A percentile compares a stretch with the other conserved stretches of the same genome.
Evolutionary conservation across 2,113 vertebrate species (phyloP).

Genomic region (Felis chaus): DNA sequence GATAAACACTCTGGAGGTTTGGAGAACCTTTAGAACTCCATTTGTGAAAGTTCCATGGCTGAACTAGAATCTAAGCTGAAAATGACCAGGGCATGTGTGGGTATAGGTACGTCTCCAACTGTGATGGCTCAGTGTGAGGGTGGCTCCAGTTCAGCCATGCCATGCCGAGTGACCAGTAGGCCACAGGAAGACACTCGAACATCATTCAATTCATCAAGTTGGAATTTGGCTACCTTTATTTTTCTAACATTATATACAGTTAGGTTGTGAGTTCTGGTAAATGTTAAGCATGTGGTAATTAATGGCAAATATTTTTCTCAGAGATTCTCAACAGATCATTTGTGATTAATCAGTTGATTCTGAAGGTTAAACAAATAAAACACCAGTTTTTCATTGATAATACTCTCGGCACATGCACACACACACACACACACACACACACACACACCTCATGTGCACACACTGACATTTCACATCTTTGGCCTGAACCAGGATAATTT

Average conservation of each 20-base stretch:
- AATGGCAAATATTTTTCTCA: slow-evolving; percentile 64
- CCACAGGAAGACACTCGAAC: neutral
- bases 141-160: no score
- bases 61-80: neutral
- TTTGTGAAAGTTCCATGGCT: neutral
- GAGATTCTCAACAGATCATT: slow-evolving; percentile 68
- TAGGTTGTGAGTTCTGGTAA: slow-evolving; percentile 5
- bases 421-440: neutral
- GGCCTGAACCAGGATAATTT: neutral
- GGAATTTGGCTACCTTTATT: neutral
- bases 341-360: slow-evolving; percentile 64
- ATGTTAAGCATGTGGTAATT: slow-evolving; percentile 59
- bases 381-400: neutral
- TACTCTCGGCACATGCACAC: neutral
- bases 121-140: rapidly evolving
- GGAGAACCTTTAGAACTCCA: neutral
- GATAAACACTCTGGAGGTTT: neutral
- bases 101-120: no score
- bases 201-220: neutral
- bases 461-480: neutral
- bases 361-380: slow-evolving; percentile 58
- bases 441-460: no score
- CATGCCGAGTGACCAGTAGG: rapidly evolving
- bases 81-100: neutral
- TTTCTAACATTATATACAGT: neutral